Conservation (phyloP, 1,140 invertebrate genomes). For the Drosophila serrata region DNA sequence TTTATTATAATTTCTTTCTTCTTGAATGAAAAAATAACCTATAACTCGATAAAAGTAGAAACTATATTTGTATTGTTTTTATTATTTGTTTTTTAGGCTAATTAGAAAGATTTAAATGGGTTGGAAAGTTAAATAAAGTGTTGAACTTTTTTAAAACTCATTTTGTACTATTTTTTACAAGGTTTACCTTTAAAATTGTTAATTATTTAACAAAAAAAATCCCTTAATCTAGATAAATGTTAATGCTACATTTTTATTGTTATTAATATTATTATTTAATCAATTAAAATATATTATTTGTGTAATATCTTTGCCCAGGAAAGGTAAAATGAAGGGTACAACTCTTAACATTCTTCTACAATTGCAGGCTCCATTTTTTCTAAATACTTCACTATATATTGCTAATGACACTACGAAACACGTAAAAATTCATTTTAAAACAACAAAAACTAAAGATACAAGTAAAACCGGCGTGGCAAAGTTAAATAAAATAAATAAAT, state of each 20-base stretch:
- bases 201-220: no score
- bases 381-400: constrained; percentile 1
- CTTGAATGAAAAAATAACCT: background rate
- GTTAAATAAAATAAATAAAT: background rate
- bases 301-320: no score
- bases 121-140: no score
- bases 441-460: constrained; percentile 6
- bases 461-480: constrained; percentile 69
- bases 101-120: no score
- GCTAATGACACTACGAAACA: constrained; percentile 16
- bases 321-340: no score
- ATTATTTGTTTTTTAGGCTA: background rate
- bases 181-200: no score
- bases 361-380: background rate
- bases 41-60: background rate
- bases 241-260: no score
- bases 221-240: no score
- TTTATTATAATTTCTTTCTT: no score
- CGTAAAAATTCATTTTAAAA: background rate
- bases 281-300: background rate
- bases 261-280: background rate
- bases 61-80: background rate
- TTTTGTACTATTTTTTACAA: no score
- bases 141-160: no score
- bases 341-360: constrained; percentile 17